Evolutionary conservation across 2,888 invertebrate genomes (phyloP).

Genomic region (Anorthoa munda): DNA sequence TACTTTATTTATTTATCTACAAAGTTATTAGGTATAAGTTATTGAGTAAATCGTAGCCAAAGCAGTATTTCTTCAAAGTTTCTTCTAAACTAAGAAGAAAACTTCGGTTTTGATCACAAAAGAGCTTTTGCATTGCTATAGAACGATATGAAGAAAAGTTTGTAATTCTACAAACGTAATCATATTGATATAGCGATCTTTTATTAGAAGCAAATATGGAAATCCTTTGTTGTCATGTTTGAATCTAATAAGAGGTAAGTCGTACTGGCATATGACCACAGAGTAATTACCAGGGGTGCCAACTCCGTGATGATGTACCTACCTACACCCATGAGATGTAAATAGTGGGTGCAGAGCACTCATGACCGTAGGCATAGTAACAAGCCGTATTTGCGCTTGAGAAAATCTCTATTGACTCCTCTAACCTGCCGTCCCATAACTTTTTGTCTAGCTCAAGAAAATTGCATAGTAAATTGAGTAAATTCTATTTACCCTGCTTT

Average conservation of each 20-base stretch:
- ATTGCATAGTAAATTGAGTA: too few species aligned
- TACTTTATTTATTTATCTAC: slow-evolving; percentile 14
- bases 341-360: too few species aligned
- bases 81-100: slow-evolving; percentile 28
- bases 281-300: background rate
- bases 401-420: too few species aligned
- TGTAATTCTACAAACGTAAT: background rate
- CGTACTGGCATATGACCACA: background rate
- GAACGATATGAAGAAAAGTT: background rate
- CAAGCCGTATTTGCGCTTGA: too few species aligned
- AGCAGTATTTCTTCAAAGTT: slow-evolving; percentile 63
- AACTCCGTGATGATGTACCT: too few species aligned
- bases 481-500: too few species aligned
- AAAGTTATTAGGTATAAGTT: background rate
- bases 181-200: background rate
- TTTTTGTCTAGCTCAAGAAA: too few species aligned
- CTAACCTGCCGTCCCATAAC: too few species aligned
- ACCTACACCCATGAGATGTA: too few species aligned
- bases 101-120: slow-evolving; percentile 6
- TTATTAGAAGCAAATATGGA: background rate
- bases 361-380: too few species aligned
- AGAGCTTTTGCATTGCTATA: too few species aligned
- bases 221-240: background rate
- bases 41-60: slow-evolving; percentile 53
- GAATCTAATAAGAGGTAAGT: slow-evolving; percentile 6